Percentiles rank a stretch among this genome's conserved stretches.
Evolutionary conservation across 2,113 vertebrate genomes (phyloP).

Genomic region (Athene cunicularia): DNA sequence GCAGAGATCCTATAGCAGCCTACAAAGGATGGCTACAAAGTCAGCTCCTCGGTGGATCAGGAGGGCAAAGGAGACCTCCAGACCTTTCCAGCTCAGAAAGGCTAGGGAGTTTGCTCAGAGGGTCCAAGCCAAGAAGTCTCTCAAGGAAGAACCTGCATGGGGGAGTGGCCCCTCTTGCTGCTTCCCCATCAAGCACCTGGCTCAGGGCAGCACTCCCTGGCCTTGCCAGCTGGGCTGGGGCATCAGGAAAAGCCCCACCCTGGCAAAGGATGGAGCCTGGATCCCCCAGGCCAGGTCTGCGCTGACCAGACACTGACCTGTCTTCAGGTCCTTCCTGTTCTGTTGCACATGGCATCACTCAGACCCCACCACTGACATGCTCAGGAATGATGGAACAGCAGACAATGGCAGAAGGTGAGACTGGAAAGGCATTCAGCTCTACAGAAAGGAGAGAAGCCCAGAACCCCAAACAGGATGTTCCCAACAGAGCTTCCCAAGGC

Average conservation of each 20-base stretch:
- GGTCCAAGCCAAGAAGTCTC: neutral
- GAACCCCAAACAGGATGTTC: neutral
- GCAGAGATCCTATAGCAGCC: neutral
- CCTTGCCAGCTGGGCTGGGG: neutral
- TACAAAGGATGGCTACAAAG: neutral
- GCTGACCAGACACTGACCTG: accelerated
- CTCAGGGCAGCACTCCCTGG: accelerated
- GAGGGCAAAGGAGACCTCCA: neutral
- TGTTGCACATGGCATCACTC: accelerated
- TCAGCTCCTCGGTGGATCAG: neutral
- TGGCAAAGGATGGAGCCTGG: neutral
- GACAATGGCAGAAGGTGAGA: neutral
- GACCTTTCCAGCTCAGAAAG: neutral
- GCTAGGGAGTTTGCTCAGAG: too few relatives aligned
- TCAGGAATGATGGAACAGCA: neutral
- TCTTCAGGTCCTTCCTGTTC: neutral
- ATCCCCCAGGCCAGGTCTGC: neutral
- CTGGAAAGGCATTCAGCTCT: neutral
- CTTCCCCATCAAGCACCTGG: neutral
- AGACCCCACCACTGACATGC: accelerated
- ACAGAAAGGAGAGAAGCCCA: neutral
- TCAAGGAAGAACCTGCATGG: neutral
- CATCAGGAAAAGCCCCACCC: neutral
- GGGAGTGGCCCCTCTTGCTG: neutral
- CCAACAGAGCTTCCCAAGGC: neutral